These are phyloP conservation scores for Oscheius myriophilus DNA, from an alignment of 2,888 invertebrate genomes.

Conservation along the genomic window DNA sequence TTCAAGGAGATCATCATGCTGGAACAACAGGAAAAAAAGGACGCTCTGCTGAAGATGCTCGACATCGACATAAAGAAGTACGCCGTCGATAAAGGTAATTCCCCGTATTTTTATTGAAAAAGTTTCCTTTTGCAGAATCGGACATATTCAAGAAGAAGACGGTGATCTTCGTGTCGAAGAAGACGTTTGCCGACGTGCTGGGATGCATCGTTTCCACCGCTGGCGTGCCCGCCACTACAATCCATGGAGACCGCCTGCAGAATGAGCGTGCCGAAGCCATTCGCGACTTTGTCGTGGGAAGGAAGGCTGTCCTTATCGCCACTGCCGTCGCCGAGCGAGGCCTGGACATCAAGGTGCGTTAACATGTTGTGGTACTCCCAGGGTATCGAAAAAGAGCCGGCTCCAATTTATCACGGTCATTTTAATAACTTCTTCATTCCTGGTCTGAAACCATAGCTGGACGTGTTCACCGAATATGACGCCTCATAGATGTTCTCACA, in stretches of 20 bases:
- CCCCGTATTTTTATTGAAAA: too few species aligned
- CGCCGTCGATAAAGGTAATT: conserved; percentile 32
- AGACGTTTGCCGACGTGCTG: conserved; percentile 84
- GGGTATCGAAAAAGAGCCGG: too few species aligned
- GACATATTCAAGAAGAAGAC: conserved; percentile 56
- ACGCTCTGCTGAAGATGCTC: conserved; percentile 82
- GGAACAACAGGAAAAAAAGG: conserved; percentile 76
- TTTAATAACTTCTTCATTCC: too few species aligned
- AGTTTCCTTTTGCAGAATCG: conserved; percentile 25
- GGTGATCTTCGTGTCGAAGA: conserved; percentile 80
- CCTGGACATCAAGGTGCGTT: conserved; percentile 48
- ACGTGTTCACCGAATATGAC: too few species aligned
- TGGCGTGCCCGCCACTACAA: conserved; percentile 78
- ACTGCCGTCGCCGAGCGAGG: conserved; percentile 94
- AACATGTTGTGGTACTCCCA: too few species aligned
- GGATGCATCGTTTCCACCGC: conserved; percentile 84
- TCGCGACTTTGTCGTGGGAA: conserved; percentile 77
- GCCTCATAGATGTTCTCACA: too few species aligned
- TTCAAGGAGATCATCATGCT: conserved; percentile 76
- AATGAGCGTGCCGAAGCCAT: conserved; percentile 81
- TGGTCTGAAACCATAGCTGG: too few species aligned
- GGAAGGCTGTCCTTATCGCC: conserved; percentile 79
- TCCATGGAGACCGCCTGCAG: conserved; percentile 73
- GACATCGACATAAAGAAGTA: conserved; percentile 65
- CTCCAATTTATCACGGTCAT: too few species aligned